Base-by-base conservation (phyloP, 1,140 invertebrate genomes). In the Achroia grisella region DNA sequence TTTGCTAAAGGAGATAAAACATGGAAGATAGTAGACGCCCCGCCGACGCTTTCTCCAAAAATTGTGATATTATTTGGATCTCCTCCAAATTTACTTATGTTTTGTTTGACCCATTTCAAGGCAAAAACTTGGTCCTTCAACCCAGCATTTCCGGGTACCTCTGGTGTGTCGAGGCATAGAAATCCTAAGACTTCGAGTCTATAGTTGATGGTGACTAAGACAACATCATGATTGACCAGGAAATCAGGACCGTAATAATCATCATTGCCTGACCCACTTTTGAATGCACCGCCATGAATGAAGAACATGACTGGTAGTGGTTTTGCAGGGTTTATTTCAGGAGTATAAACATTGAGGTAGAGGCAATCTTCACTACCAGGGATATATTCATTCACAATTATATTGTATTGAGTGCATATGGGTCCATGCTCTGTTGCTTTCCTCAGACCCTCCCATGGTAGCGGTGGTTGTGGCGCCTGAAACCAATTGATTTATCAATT, bases 141-240 rank as follows among this genome's bases (percentile, higher is more conserved):
- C 2, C 57, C 51, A 35, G 71, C 67, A n/a, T 80, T 65, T 9
- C 70, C 64, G 33, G 73, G 73, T 8, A 64, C 48, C 31, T 59
- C 84, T 8, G 71, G 56, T 27, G 71, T 70, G n/a, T 87, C 74
- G 0, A 87, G 56, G 1, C 81, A 82, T 1, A 90, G 58, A 39
- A 65, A 65, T 52, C 89, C 89, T 2, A 90, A 77, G 33, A 87
- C 62, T 44, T 89, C 89, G 1, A 91, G 61, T 14, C 92, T 81
- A 72, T 93, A 93, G 65, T 92, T 92, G 4, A 92, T 71, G 1
- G 88, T 89, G 0, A 93, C 89, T 0, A 93, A 41, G n/a, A 93
- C 71, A 0, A 92, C 73, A 47, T 88, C 87, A 68, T 91, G 75
- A 15, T 86, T 71, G 23, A 89, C 66, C 6, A 93, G 81, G 43